A percentile compares a stretch with the other conserved stretches of the same genome.
Evolutionary conservation across 2,113 vertebrate species (phyloP).

Genomic region (Emydura subglobosa): DNA sequence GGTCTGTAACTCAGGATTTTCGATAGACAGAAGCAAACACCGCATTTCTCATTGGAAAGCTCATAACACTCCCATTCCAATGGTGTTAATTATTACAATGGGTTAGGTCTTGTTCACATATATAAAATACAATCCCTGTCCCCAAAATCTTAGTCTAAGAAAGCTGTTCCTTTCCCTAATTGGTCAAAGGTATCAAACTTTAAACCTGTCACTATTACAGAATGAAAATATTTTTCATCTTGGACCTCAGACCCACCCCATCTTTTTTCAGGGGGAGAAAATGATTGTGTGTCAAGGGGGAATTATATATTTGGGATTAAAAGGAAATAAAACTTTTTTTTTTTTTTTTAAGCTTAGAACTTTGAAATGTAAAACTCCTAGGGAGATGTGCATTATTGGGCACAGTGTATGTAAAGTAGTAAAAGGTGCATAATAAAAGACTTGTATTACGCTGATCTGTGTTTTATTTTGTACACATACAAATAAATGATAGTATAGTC

Average conservation of each 20-base stretch:
- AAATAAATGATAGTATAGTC: background rate
- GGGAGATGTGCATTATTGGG: background rate
- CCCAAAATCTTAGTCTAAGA: background rate
- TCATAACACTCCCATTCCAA: background rate
- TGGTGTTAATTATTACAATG: background rate
- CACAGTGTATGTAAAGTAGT: background rate
- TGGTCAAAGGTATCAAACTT: background rate
- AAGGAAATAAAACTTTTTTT: background rate
- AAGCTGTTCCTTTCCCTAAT: background rate
- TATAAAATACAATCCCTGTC: background rate
- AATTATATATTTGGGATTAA: rapidly evolving
- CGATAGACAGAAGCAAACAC: background rate
- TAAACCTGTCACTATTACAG: background rate
- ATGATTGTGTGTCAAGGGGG: background rate
- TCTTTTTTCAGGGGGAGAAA: rapidly evolving
- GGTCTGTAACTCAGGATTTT: constrained; percentile 6
- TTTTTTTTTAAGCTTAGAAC: background rate
- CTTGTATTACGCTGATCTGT: background rate
- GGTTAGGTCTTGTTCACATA: background rate
- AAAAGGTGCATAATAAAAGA: background rate
- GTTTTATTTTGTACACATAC: rapidly evolving
- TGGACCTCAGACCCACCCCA: background rate
- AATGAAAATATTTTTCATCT: rapidly evolving
- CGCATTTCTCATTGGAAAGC: background rate
- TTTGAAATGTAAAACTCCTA: background rate